Evolutionary conservation across 2,888 invertebrate genomes (phyloP), one percentile per base, ranked within the genome.

Genomic region (Pachymerium ferrugineum): DNA sequence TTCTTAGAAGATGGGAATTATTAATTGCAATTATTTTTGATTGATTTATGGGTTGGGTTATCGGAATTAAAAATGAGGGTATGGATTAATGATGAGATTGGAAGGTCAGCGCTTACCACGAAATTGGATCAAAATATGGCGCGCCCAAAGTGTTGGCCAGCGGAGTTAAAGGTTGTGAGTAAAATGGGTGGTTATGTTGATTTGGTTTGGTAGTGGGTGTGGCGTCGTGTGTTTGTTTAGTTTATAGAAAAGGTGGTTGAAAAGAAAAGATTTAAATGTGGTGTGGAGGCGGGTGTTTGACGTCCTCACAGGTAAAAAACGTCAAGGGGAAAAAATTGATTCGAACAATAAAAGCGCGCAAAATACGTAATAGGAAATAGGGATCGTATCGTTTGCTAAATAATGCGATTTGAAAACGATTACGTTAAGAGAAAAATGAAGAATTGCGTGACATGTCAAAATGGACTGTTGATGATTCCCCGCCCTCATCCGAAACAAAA

Each of bases 41-140:
- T 62, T 62, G 62, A 62, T 62, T 62, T 62, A 62, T 62, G 62
- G 62, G 62, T 62, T 22, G 62, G 28, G 62, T 62, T 62, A n/a
- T n/a, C n/a, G n/a, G n/a, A n/a, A n/a, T n/a, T n/a, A n/a, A n/a
- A n/a, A n/a, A n/a, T n/a, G n/a, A n/a, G n/a, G n/a, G n/a, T n/a
- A n/a, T n/a, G n/a, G n/a, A n/a, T n/a, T n/a, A n/a, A n/a, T n/a
- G n/a, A n/a, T n/a, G n/a, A n/a, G n/a, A n/a, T n/a, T n/a, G n/a
- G n/a, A n/a, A n/a, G n/a, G n/a, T n/a, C 25, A 25, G 12, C 19
- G 62, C 62, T 62, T 62, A 62, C 62, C 28, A 62, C 22, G 28
- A 22, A 62, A 28, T 62, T 62, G 12, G 62, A 62, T 14, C 25
- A 28, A 28, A 62, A 62, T 62, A 62, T 62, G 62, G 62, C 62